A percentile compares a stretch with the other conserved stretches of the same genome.
Evolutionary conservation across 2,888 invertebrate species (phyloP).

Genomic region (Apeira syringaria): DNA sequence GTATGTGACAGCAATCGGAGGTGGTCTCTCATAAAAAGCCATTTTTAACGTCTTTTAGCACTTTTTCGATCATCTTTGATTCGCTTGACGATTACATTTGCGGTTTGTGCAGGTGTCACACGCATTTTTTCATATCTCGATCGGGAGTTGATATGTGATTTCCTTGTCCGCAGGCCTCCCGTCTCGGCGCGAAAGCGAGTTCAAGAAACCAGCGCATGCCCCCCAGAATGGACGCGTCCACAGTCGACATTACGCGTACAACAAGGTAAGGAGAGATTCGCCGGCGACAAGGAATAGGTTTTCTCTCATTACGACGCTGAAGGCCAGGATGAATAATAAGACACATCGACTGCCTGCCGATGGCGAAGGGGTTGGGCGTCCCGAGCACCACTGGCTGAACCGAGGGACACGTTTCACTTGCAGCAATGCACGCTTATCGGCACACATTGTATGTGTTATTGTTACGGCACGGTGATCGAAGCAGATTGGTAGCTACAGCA

Average conservation of each 20-base stretch:
- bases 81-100: conserved; percentile 17
- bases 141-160: conserved; percentile 20
- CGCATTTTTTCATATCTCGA: conserved; percentile 14
- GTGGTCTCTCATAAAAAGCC: conserved; percentile 19
- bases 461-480: conserved; percentile 35
- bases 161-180: conserved; percentile 68
- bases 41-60: conserved; percentile 12
- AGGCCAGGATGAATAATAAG: conserved; percentile 44
- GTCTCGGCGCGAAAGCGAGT: conserved; percentile 82
- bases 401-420: conserved; percentile 37
- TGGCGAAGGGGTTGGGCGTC: conserved; percentile 19
- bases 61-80: conserved; percentile 16
- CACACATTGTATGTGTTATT: conserved; percentile 44
- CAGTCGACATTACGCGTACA: conserved; percentile 69
- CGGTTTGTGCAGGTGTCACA: conserved; percentile 25
- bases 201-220: conserved; percentile 85
- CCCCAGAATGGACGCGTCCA: conserved; percentile 74
- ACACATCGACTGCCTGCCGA: conserved; percentile 43
- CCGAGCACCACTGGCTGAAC: conserved; percentile 27
- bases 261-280: conserved; percentile 56
- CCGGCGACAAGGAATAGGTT: conserved; percentile 20
- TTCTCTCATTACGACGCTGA: conserved; percentile 26
- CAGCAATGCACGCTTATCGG: conserved; percentile 32
- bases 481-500: conserved; percentile 8
- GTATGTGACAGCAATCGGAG: conserved; percentile 20